Evolutionary conservation across 2,888 invertebrate species (phyloP).

Genomic region (Parochlus steinenii): DNA sequence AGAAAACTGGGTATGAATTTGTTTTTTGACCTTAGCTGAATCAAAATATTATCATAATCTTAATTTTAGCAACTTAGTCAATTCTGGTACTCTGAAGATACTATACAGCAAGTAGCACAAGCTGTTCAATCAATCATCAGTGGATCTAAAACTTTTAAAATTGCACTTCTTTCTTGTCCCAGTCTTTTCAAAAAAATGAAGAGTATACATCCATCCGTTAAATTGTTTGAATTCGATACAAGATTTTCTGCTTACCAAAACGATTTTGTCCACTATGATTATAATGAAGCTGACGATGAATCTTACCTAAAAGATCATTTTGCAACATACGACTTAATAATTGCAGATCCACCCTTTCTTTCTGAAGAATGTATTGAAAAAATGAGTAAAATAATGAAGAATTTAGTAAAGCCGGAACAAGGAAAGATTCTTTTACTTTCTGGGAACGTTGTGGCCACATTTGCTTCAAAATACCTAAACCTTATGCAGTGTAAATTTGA

Average conservation of each 20-base stretch:
- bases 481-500: conserved; percentile 50
- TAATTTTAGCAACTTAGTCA: conserved; percentile 79
- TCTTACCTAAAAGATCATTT: conserved; percentile 32
- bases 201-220: conserved; percentile 32
- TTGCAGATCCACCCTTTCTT: conserved; percentile 91
- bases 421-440: conserved; percentile 50
- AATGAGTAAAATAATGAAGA: conserved; percentile 58
- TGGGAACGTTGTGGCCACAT: conserved; percentile 62
- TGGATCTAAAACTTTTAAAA: conserved; percentile 32
- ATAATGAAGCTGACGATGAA: conserved; percentile 52
- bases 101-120: conserved; percentile 51
- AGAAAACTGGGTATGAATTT: conserved; percentile 61
- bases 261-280: conserved; percentile 78
- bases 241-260: conserved; percentile 63
- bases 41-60: conserved; percentile 6
- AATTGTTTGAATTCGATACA: conserved; percentile 68
- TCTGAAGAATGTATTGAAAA: conserved; percentile 83
- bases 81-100: conserved; percentile 87
- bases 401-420: conserved; percentile 37
- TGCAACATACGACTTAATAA: conserved; percentile 57
- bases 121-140: conserved; percentile 41
- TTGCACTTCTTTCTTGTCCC: conserved; percentile 79
- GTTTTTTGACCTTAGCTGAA: background rate
- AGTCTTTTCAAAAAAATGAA: conserved; percentile 58
- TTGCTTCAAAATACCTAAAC: conserved; percentile 44